Base-by-base conservation (phyloP, 1,140 invertebrate genomes). In the Leucophenga varia region DNA sequence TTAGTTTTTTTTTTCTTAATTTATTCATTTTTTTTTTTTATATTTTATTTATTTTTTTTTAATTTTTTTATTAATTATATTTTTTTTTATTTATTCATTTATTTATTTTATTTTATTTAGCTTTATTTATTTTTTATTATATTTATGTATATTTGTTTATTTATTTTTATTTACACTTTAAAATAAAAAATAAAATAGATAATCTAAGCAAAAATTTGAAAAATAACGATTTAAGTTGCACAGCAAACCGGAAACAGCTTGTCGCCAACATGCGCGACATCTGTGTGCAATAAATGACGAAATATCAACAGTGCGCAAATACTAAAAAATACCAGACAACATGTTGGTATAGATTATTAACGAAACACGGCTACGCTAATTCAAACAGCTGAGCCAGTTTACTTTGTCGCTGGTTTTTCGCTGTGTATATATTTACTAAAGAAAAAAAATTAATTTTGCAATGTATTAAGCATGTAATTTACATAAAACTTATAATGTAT, bases 1-100 rank as follows among this genome's bases (percentile, higher is more conserved):
- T 31, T 43, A 18, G 18, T 32, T 43, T 43, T 16, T 10, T 43
- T 43, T 31, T 2, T 9, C 31, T 17, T 43, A 17, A 43, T 3
- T 31, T 43, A 17, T 5, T 42, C n/a, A 7, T 5, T 42, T 4
- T 25, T 22, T 28, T 42, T 22, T 1, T 21, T 38, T 25, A 3
- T 13, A 3, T 32, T 32, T 9, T 30, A 16, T 43, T 31, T 14
- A 12, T 22, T 41, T 2, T 2, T 2, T 41, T 41, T 41, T 12
- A 13, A 9, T 22, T 41, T 22, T 9, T 1, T 41, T 22, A 39
- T 25, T 21, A 14, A 21, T n/a, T 25, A 12, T 41, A 41, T 3
- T 41, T 41, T 41, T 13, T 22, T 22, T 41, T 30, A 22, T 22
- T 22, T 21, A 22, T 14, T 22, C 25, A 22, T 22, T 14, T 13